Evolutionary conservation across 2,113 vertebrate genomes (phyloP), one percentile per base, ranked within the genome.

Genomic region (Columba janthina): DNA sequence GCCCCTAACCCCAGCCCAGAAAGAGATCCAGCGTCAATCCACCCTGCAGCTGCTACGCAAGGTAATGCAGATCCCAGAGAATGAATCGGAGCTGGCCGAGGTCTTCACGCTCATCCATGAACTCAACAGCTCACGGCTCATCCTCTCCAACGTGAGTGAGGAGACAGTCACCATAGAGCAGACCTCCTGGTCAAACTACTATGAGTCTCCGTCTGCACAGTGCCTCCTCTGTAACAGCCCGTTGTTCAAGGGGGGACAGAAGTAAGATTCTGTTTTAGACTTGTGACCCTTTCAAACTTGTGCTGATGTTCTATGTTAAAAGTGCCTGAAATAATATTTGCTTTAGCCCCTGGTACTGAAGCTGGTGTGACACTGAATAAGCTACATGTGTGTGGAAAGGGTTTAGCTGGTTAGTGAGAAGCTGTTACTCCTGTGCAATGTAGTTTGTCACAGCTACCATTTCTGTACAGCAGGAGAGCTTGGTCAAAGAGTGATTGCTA

Each of bases 121-220:
- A 85, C 99, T 99, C 90, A 99, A 99, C 96, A 98, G 98, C 89
- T 98, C 99, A 11, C 98, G 98, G 72, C 98, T 99, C 80, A 97
- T 99, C 93, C 95, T 99, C 81, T 98, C 98, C 95, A 98, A 98
- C 75, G 96, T 98, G 65, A 98, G 97, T 46, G 98, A 98, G 92
- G 98, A 98, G 96, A 98, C 98, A 1, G 98, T 98, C 94, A 98
- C 98, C 91, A 98, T 99, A 42, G 97, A 99, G 76, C 98, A 99
- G 56, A 98, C 98, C 38, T 98, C 99, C 70, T 99, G 99, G 99
- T 99, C 99, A 50, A 99, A 98, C 94, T 99, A 99, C 97, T 99
- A 98, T 17, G 99, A 99, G 96, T 99, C 98, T 44, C 98, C 98
- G 11, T 98, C 98, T 60, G 98, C 98, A 67, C 98, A 99, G 95